Base-by-base conservation (phyloP, 2,113 vertebrate genomes). In the Notechis scutatus region DNA sequence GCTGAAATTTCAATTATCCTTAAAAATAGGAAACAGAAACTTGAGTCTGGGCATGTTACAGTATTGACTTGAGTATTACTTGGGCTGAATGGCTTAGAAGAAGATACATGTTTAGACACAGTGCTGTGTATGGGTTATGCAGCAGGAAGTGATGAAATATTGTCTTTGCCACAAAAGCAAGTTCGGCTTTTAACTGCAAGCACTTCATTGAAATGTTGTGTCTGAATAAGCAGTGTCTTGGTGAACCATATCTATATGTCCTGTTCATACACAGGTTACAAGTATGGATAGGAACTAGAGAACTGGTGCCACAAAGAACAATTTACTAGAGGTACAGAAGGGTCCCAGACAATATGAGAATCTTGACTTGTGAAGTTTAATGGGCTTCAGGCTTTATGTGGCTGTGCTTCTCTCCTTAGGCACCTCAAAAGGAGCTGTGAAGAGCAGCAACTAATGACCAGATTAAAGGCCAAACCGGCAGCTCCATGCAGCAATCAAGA, bases 101-200 rank as follows among this genome's bases (percentile, higher is more conserved):
- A n/a, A 69, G 12, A 74, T 15, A 42, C 8, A 34, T 69, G 18
- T 61, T 69, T 47, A 90, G 64, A 23, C 34, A 74, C 56, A 5
- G 4, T 0, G 0, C 8, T 39, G 4, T 21, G 88, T 91, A 93
- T 52, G 81, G 81, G 87, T 54, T 2, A 29, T 64, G 94, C 29
- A 94, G 93, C 11, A 94, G 21, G 59, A 92, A 95, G 47, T 61
- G 56, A 93, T 95, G 94, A 88, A 87, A 5, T 0, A 69, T 69
- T 34, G 86, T 47, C 18, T 86, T 86, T 86, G 42, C 45, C 4
- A 6, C 42, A 11, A 64, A n/a, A 64, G 21, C 81, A 85, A 91
- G 52, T 91, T 92, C 7, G 90, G 90, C 90, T 0, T 85, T 88
- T 87, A 81, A 81, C 69, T 39, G 1, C 1, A 61, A 61, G n/a